Conservation (phyloP, 2,888 invertebrate species). For the Phania funesta region DNA sequence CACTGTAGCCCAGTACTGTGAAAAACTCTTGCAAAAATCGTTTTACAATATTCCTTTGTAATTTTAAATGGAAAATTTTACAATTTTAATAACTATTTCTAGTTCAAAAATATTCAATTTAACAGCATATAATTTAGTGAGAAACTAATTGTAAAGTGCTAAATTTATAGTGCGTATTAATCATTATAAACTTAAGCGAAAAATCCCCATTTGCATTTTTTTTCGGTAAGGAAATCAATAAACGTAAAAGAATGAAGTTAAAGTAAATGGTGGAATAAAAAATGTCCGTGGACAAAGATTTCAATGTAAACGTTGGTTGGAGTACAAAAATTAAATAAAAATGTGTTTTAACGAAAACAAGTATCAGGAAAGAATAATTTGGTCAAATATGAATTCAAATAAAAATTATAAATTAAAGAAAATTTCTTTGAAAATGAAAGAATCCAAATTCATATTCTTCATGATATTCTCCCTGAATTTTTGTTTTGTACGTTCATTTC, state of each 20-base stretch:
- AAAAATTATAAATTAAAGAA: slow-evolving; percentile 60
- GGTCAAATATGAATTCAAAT: slow-evolving; percentile 17
- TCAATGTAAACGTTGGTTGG: slow-evolving; percentile 7
- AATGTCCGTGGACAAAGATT: slow-evolving; percentile 22
- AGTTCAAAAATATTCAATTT: slow-evolving; percentile 33
- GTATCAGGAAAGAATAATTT: background rate
- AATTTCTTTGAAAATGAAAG: slow-evolving; percentile 51
- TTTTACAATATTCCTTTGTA: slow-evolving; percentile 53
- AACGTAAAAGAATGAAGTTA: slow-evolving; percentile 61
- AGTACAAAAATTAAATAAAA: background rate
- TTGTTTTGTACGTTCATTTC: slow-evolving; percentile 49
- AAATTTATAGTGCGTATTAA: slow-evolving; percentile 14
- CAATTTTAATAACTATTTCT: slow-evolving; percentile 41
- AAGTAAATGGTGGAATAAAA: slow-evolving; percentile 49
- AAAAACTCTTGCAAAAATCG: slow-evolving; percentile 46
- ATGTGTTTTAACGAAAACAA: background rate
- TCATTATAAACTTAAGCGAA: background rate
- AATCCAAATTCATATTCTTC: slow-evolving; percentile 34
- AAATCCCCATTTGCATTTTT: slow-evolving; percentile 38
- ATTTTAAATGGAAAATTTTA: slow-evolving; percentile 57
- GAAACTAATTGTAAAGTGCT: slow-evolving; percentile 6
- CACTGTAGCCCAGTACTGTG: slow-evolving; percentile 60
- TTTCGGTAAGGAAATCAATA: slow-evolving; percentile 67
- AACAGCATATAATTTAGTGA: background rate
- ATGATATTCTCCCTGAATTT: slow-evolving; percentile 37